These are phyloP conservation scores for Idaea biselata DNA, from an alignment of 2,888 invertebrate genomes.

Conservation along the genomic window DNA sequence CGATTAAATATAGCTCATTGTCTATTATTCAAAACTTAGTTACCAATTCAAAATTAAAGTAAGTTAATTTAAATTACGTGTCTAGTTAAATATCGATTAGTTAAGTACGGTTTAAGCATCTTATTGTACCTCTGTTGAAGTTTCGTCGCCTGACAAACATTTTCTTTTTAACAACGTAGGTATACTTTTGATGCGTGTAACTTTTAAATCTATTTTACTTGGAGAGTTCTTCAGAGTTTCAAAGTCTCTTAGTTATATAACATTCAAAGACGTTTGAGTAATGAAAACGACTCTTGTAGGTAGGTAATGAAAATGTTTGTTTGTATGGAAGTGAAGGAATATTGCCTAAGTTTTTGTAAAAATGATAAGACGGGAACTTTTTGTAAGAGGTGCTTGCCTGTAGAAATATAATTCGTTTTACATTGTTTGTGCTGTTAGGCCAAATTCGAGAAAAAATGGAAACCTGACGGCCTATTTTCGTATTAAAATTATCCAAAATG, in stretches of 20 bases:
- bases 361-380: neutral
- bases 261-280: neutral
- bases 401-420: too few species aligned
- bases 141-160: neutral
- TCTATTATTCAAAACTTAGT: too few species aligned
- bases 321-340: neutral
- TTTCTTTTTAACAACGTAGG: neutral
- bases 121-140: neutral
- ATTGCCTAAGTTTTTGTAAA: neutral
- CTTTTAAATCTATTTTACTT: neutral
- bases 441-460: too few species aligned
- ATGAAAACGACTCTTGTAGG: neutral
- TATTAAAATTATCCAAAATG: too few species aligned
- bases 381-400: too few species aligned
- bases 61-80: neutral
- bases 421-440: too few species aligned
- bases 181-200: neutral
- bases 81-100: neutral
- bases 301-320: neutral
- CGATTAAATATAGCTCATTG: too few species aligned
- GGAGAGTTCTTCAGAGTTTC: neutral
- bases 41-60: neutral
- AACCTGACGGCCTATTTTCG: too few species aligned
- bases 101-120: neutral
- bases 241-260: neutral